phyloP scores from a whole-genome alignment of 2,797 vertebrate genomes.

The Pseudochromis fuscus region DNA sequence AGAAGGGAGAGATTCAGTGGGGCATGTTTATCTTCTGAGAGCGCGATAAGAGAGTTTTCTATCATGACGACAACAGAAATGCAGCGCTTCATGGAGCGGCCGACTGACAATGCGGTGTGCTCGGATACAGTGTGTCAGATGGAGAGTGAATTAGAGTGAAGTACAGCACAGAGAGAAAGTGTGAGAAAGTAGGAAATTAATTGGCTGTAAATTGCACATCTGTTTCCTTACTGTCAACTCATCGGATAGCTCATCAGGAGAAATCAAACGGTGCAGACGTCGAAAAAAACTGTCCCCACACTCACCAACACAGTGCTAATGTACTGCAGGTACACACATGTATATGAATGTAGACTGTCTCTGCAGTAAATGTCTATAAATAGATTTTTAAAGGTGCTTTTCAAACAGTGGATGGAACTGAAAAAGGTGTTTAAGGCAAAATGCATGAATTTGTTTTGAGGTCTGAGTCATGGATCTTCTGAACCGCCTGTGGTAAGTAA shows the following conservation, averaged over 20 bases:
- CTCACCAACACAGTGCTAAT: constrained; percentile 21
- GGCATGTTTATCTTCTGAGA: constrained; percentile 53
- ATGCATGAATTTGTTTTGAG: neutral
- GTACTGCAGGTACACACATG: constrained; percentile 4
- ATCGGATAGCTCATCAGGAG: constrained; percentile 70
- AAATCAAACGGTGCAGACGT: constrained; percentile 65
- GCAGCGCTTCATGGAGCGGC: neutral
- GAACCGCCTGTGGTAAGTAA: neutral
- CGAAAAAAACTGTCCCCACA: constrained; percentile 20
- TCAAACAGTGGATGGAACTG: neutral
- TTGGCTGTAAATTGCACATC: constrained; percentile 86
- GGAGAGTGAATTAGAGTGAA: constrained; percentile 8
- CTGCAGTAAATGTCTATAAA: neutral
- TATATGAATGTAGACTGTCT: constrained; percentile 10
- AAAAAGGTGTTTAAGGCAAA: neutral
- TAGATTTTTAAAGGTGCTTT: neutral
- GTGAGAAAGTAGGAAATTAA: constrained; percentile 71
- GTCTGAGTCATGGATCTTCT: constrained; percentile 2
- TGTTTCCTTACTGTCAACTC: constrained; percentile 84
- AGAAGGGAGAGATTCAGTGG: constrained; percentile 29
- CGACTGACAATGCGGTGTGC: constrained; percentile 18
- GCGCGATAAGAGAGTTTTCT: constrained; percentile 46
- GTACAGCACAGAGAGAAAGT: neutral
- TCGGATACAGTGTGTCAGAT: neutral
- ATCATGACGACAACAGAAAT: constrained; percentile 42